phyloP scores from a whole-genome alignment of 2,113 vertebrate species.

The Aptenodytes forsteri region DNA sequence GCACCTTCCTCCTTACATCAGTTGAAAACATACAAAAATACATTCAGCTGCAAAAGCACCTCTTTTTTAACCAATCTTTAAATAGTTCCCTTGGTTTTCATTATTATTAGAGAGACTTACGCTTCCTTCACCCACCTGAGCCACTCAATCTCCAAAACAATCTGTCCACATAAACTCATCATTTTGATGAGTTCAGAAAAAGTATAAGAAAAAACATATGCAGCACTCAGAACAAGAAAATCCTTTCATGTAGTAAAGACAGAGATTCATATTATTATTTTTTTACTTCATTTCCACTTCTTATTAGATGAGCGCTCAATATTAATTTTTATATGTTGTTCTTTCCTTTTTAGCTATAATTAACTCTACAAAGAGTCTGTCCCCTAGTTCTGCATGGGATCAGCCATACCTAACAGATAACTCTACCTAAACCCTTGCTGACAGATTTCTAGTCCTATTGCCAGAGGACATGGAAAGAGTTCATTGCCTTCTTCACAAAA shows the following conservation, averaged over 20 bases:
- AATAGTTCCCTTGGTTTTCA: conserved; percentile 13
- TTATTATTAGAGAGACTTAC: conserved; percentile 24
- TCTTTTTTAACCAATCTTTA: conserved; percentile 11
- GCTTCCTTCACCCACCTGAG: not conserved
- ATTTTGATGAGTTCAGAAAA: not conserved
- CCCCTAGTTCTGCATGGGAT: not conserved
- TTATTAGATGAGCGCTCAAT: accelerated
- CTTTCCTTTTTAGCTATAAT: not conserved
- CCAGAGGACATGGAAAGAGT: not conserved
- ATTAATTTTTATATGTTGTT: not conserved
- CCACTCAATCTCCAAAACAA: not conserved
- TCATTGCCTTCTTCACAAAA: not conserved
- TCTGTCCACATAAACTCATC: not conserved
- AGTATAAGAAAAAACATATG: not conserved
- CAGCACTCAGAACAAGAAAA: not conserved
- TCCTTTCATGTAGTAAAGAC: not conserved
- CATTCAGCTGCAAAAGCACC: conserved; percentile 23
- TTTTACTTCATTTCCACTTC: not conserved
- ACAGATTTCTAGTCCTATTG: not conserved
- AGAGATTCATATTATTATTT: not conserved
- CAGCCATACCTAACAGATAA: not conserved
- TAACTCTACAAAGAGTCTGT: not conserved
- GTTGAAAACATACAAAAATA: conserved; percentile 16
- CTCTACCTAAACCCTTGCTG: not conserved
- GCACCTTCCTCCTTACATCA: not conserved